phyloP scores from a whole-genome alignment of 2,888 invertebrate genomes.

The Plebejus argus region DNA sequence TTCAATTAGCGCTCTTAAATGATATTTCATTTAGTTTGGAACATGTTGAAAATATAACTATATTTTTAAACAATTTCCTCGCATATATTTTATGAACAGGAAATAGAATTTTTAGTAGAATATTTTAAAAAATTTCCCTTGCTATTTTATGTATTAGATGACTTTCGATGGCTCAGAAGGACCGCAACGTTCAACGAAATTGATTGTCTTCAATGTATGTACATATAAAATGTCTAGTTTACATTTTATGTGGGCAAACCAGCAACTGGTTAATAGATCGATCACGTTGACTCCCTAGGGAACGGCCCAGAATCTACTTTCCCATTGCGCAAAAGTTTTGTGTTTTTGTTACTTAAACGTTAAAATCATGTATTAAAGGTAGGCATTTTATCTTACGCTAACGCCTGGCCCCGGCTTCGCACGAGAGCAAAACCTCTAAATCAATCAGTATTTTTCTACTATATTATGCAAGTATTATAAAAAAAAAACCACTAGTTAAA shows the following conservation, averaged over 20 bases:
- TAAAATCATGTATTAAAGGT: not conserved
- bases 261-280: not conserved
- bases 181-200: not conserved
- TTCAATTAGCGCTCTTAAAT: not conserved
- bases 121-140: not conserved
- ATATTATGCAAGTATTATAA: too few relatives aligned
- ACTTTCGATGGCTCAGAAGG: not conserved
- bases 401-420: too few relatives aligned
- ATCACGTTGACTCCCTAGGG: not conserved
- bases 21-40: not conserved
- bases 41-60: not conserved
- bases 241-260: slow-evolving; percentile 8
- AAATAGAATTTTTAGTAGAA: not conserved
- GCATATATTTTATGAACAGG: not conserved
- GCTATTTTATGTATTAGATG: not conserved
- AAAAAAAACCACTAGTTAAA: too few relatives aligned
- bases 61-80: not conserved
- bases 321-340: not conserved
- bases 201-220: slow-evolving; percentile 21
- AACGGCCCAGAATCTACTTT: not conserved
- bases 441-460: too few relatives aligned
- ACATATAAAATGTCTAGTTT: slow-evolving; percentile 13
- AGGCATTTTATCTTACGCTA: too few relatives aligned
- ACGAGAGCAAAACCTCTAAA: too few relatives aligned
- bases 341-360: not conserved